Evolutionary conservation across 37 sponge, comb jelly and placozoan genomes (phyloP), one percentile per base, ranked within the genome.

Genomic region (Oopsacas minuta): DNA sequence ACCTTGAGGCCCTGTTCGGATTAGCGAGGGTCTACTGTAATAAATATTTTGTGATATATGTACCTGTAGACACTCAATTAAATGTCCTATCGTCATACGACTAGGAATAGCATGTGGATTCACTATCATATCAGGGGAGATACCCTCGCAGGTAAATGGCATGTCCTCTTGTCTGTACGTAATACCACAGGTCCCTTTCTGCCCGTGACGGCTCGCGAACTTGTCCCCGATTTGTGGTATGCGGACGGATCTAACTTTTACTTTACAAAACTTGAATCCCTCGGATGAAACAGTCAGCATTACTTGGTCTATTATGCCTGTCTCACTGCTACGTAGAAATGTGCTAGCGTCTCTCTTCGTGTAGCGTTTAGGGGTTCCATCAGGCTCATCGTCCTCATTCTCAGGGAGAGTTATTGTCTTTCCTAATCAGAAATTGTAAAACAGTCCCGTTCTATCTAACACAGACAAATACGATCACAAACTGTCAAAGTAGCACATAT

Each of bases 151-250:
- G 0, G 99, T 93, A 82, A 98, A 98, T 1, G 99, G 99, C 93
- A 98, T 93, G 85, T 96, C 95, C 92, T 97, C 98, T 81, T 93
- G 94, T 87, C 92, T 69, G 86, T 98, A 98, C 0, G 91, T 93
- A 84, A 98, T 95, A 36, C 99, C 99, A 86, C 94, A 94, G 1
- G 99, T 98, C 82, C 99, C 99, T 85, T 98, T 98, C 86, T 98
- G 99, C 28, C 99, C 99, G 52, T 98, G 99, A 0, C 99, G 87
- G 87, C 96, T 95, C 49, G 99, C 99, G 88, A 98, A 98, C 91
- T 98, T 98, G 90, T 98, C 99, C 23, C 99, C 99, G 52, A 98
- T 95, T 90, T 98, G 96, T 5, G 99, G 99, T 12, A 93, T 87
- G 46, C 99, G 86, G 28, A 98, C 94, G 0, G 96, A 95, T 12